Evolutionary conservation across 2,797 vertebrate species (phyloP), one percentile per base, ranked within the genome.

Genomic region (Sternarchorhynchus goeldii): DNA sequence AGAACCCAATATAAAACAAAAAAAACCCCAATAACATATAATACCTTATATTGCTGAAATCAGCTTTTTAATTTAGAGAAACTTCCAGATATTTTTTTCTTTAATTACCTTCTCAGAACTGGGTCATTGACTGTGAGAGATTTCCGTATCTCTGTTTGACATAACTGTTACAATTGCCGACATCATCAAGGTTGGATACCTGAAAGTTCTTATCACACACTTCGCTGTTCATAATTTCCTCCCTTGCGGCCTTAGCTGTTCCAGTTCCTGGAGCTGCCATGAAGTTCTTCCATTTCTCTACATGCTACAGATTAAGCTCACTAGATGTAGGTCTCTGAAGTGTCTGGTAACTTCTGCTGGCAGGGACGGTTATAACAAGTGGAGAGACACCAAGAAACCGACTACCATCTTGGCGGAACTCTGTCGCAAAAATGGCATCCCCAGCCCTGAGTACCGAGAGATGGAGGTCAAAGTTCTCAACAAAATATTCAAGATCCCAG

Each of bases 381-480:
- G 96, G 96, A 89, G 94, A 18, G 97, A 98, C 36, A 91, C 92
- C 4, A 95, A 96, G 87, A 95, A 92, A 84, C 97, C 96, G 0
- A 90, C 93, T 0, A 89, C 94, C 82, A 93, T 98, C 88, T 90
- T 99, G 88, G 91, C 88, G 0, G 95, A 95, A 66, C 92, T 98
- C 64, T 99, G 97, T 90, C 95, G 92, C 81, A 93, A 94, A 78
- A 94, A 93, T 45, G 87, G 90, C 0, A 93, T 99, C 77, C 88
- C 90, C 0, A 78, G 89, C 39, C 93, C 96, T 5, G 96, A 98
- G 76, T 98, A 96, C 88, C 89, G 95, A 81, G 71, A 60, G 0
- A 88, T 88, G 2, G 94, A 96, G 83, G 89, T 98, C 82, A 98
- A 98, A 91, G 95, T 98, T 71, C 95, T 93, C 88, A 98, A 94